Conservation (phyloP, 2,797 vertebrate genomes). For the Ceryle rudis region DNA sequence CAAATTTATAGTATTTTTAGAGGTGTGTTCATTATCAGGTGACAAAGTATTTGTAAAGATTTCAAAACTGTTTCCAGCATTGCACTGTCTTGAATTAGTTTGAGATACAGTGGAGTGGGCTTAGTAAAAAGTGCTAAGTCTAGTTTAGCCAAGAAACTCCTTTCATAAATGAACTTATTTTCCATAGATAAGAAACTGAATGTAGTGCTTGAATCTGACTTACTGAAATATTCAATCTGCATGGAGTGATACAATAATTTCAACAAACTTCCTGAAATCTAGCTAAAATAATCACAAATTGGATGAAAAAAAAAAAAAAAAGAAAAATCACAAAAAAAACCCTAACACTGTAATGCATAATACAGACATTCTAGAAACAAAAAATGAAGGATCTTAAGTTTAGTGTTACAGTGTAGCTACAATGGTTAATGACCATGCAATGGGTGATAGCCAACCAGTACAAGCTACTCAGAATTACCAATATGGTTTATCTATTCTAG, state of each 20-base stretch:
- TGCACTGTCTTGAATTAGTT: background rate
- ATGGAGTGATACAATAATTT: background rate
- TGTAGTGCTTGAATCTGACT: background rate
- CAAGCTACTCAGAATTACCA: background rate
- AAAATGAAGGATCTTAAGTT: background rate
- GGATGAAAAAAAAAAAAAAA: background rate
- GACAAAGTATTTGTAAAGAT: background rate
- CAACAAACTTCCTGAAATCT: background rate
- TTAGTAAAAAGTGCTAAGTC: background rate
- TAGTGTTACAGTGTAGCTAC: background rate
- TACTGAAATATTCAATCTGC: background rate
- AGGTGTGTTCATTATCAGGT: background rate
- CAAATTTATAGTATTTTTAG: background rate
- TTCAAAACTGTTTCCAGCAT: background rate
- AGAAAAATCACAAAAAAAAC: too few relatives aligned
- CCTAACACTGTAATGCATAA: background rate
- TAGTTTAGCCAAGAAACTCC: background rate
- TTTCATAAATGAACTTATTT: constrained; percentile 6
- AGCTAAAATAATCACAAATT: background rate
- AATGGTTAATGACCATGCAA: background rate
- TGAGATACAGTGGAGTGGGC: background rate
- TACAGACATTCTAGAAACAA: background rate
- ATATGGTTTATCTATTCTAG: background rate
- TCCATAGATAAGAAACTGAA: background rate
- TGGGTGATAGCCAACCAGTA: background rate